These are phyloP conservation scores for Colistium nudipinnis DNA, from an alignment of 2,113 vertebrate species.

Conservation along the genomic window DNA sequence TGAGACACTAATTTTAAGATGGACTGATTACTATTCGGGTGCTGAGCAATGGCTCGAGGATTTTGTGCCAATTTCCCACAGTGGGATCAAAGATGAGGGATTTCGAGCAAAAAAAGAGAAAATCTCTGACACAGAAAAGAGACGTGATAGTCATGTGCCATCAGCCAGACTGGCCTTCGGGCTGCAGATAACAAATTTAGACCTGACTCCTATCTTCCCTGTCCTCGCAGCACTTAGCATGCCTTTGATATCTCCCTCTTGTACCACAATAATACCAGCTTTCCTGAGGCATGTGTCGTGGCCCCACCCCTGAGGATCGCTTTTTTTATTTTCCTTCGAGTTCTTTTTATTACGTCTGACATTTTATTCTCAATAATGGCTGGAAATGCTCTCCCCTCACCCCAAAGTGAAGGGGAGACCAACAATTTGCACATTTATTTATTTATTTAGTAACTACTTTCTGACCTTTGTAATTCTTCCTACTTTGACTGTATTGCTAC, in stretches of 20 bases:
- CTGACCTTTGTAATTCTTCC: too few relatives aligned
- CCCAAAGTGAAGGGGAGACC: too few relatives aligned
- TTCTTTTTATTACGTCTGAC: not conserved
- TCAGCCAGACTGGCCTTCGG: not conserved
- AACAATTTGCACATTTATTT: too few relatives aligned
- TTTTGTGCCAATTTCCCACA: not conserved
- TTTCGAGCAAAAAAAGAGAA: slow-evolving; percentile 2
- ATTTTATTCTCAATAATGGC: slow-evolving; percentile 26
- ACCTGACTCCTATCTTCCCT: slow-evolving; percentile 28
- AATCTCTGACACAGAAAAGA: not conserved
- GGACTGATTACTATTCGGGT: slow-evolving; percentile 29
- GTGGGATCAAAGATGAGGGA: not conserved
- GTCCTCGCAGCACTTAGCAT: slow-evolving; percentile 62
- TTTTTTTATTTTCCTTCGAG: slow-evolving; percentile 26
- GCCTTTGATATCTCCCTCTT: slow-evolving; percentile 52
- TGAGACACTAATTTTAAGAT: slow-evolving; percentile 57
- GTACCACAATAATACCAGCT: slow-evolving; percentile 21
- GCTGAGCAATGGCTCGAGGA: slow-evolving; percentile 1
- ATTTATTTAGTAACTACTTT: too few relatives aligned
- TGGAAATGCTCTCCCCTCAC: too few relatives aligned
- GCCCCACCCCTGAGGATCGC: slow-evolving; percentile 1
- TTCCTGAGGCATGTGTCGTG: slow-evolving; percentile 30
- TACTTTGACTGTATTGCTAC: too few relatives aligned
- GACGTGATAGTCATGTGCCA: not conserved
- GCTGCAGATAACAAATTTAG: slow-evolving; percentile 30